Evolutionary conservation across 1,140 invertebrate genomes (phyloP), one percentile per base, ranked within the genome.

Genomic region (Alviniconcha marisindica): DNA sequence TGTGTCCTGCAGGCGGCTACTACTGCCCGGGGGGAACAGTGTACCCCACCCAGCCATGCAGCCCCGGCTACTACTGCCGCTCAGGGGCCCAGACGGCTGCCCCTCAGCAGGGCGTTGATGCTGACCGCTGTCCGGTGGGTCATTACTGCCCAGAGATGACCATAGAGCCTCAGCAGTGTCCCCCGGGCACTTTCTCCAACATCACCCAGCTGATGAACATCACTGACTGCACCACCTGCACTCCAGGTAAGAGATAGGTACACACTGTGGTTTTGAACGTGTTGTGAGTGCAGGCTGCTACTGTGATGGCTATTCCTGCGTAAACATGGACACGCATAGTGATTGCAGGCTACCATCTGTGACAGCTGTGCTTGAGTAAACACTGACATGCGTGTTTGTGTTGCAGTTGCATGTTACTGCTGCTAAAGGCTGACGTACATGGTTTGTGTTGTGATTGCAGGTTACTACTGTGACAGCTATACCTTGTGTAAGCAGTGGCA

Each of bases 131-230:
- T 84, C 91, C 90, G n/a, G 86, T 88, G 31, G 91, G 91, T 33
- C 86, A 90, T 78, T 92, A 91, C 83, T 92, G 91, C 85, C 91
- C 91, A n/a, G 86, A 91, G 73, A 86, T 87, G 73, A 91, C 91
- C 7, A 88, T 84, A 31, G 88, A 91, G 73, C 91, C 91, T 24
- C 82, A 89, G 21, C 81, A 87, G 15, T 92, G 91, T 84, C 90
- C 90, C n/a, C 63, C 85, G 1, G 90, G 91, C 54, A 92, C 91
- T 15, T 92, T 90, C 87, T 91, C 90, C 38, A 91, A 89, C 83
- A 86, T 80, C 24, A 87, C 88, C 1, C 81, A 84, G 31, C 82
- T 91, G 51, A 88, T 87, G 85, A 90, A 92, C 82, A 83, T 84
- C 15, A 87, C 91, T 42, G 88, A 92, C 36, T 92, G 91, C 81